These are phyloP conservation scores for Meghimatium bilineatum DNA, from an alignment of 2,888 invertebrate genomes.

Conservation along the genomic window DNA sequence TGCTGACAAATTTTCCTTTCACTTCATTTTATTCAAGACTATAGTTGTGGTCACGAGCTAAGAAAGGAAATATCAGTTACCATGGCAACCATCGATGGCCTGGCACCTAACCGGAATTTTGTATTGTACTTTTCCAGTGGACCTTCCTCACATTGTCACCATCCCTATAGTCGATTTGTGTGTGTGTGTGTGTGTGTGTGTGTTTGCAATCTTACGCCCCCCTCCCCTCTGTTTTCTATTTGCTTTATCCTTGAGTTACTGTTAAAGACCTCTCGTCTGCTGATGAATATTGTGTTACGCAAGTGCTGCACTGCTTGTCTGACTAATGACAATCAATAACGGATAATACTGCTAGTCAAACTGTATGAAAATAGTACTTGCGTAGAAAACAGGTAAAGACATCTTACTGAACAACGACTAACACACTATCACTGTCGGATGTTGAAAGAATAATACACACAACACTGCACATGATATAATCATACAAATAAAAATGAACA, in stretches of 20 bases:
- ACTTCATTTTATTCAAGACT: neutral
- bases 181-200: no score
- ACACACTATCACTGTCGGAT: no score
- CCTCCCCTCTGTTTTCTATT: neutral
- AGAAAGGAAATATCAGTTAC: slow-evolving; percentile 17
- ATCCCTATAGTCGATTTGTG: slow-evolving; percentile 4
- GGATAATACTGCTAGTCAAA: no score
- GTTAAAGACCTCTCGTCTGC: neutral
- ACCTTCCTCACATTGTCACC: neutral
- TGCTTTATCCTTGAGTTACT: neutral
- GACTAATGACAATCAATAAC: no score
- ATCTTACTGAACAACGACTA: no score
- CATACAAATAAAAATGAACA: no score
- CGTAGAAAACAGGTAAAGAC: no score
- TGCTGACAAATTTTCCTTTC: neutral
- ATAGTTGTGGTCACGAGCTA: neutral
- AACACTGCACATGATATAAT: no score
- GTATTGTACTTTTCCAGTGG: slow-evolving; percentile 3
- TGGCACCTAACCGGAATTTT: slow-evolving; percentile 1
- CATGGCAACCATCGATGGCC: slow-evolving; percentile 19
- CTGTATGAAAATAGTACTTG: no score
- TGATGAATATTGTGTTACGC: slow-evolving; percentile 31
- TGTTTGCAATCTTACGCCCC: no score
- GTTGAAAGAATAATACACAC: no score
- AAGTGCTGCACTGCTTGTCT: neutral